Conservation (phyloP, 2,797 vertebrate species). For the Ctenopoma multispine region DNA sequence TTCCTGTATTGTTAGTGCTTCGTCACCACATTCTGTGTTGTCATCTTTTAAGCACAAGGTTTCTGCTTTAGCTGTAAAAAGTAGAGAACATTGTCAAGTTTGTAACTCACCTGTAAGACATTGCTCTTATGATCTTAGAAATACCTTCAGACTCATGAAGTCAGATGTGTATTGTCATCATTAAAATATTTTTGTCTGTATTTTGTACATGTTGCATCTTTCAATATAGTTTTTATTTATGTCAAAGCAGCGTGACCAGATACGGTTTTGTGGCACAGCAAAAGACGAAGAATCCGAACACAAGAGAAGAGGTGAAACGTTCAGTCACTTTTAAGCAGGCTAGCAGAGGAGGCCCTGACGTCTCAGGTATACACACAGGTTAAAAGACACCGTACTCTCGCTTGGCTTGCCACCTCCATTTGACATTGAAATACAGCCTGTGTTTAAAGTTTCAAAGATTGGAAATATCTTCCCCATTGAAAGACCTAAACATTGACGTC, state of each 20-base stretch:
- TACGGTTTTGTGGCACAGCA: neutral
- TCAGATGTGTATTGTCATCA: conserved; percentile 79
- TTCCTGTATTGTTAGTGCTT: conserved; percentile 64
- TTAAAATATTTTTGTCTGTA: conserved; percentile 81
- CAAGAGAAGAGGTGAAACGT: conserved; percentile 8
- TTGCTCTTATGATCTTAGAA: conserved; percentile 60
- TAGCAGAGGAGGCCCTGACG: conserved; percentile 39
- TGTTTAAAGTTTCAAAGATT: conserved; percentile 79
- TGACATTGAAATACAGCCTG: conserved; percentile 68
- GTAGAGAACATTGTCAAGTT: conserved; percentile 60
- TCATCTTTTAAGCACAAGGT: conserved; percentile 62
- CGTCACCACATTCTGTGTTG: conserved; percentile 50
- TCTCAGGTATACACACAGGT: conserved; percentile 72
- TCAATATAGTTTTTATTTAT: conserved; percentile 31
- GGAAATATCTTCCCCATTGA: conserved; percentile 71
- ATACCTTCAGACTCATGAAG: conserved; percentile 70
- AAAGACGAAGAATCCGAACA: neutral
- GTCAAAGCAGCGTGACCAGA: neutral
- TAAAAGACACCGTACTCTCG: conserved; percentile 70
- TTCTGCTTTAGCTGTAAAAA: conserved; percentile 50
- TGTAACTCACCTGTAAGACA: conserved; percentile 72
- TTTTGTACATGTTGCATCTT: conserved; percentile 69
- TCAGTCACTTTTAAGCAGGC: conserved; percentile 18
- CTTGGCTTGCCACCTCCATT: conserved; percentile 52
- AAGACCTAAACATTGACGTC: conserved; percentile 70